Percentiles rank a stretch among this genome's conserved stretches.
Conservation (phyloP, 30 jellyfish, hydroid and myxozoan species). For the Nemopilema nomurai region DNA sequence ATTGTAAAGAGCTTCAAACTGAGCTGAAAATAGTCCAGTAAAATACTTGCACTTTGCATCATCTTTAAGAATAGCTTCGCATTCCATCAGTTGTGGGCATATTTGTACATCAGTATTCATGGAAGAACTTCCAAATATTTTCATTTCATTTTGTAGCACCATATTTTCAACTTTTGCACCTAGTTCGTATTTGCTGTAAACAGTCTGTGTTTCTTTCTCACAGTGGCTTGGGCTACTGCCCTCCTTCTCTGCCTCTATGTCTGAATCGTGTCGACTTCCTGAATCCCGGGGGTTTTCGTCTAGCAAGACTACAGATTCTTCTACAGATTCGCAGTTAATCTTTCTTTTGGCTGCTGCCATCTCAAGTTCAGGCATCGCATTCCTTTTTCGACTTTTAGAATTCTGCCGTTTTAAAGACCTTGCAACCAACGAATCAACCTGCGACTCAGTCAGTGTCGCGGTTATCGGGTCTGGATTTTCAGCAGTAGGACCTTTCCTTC, state of each 20-base stretch:
- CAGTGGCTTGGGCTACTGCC: neutral
- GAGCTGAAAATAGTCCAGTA: conserved; percentile 54
- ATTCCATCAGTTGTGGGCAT: conserved; percentile 20
- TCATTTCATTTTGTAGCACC: conserved; percentile 29
- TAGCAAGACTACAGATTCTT: neutral
- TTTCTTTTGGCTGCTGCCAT: neutral
- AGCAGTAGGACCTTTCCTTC: conserved; percentile 45
- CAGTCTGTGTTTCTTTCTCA: conserved; percentile 26
- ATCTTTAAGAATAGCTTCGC: conserved; percentile 21
- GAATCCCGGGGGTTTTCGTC: neutral
- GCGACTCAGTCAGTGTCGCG: conserved; percentile 17
- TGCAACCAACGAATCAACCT: neutral
- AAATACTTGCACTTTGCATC: conserved; percentile 31
- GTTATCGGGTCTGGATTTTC: conserved; percentile 42
- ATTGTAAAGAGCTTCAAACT: conserved; percentile 63
- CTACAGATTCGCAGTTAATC: neutral
- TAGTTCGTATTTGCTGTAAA: neutral
- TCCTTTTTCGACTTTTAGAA: neutral
- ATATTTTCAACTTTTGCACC: conserved; percentile 42
- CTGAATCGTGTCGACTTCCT: neutral
- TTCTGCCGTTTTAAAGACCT: conserved; percentile 3
- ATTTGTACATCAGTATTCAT: neutral
- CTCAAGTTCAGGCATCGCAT: neutral
- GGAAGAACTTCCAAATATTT: neutral
- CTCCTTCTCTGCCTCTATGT: neutral